Conservation (phyloP, 2,113 vertebrate genomes). For the Egretta garzetta region DNA sequence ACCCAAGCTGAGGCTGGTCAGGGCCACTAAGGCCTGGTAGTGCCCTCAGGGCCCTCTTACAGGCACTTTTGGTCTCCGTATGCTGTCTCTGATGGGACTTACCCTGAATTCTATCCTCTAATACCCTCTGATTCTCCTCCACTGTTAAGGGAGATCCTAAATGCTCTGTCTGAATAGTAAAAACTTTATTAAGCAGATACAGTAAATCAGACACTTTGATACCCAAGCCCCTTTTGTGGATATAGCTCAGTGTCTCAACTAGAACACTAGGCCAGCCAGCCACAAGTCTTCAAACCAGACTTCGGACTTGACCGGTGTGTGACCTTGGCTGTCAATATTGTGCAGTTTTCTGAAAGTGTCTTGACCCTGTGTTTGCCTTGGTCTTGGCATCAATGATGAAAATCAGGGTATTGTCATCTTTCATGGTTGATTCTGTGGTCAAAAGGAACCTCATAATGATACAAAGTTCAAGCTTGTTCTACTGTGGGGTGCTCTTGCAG, state of each 20-base stretch:
- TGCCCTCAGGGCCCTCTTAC: neutral
- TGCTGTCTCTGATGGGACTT: neutral
- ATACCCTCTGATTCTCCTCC: neutral
- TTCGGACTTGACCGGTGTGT: neutral
- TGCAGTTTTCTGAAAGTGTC: neutral
- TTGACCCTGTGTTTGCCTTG: neutral
- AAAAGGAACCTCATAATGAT: neutral
- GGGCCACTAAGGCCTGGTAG: neutral
- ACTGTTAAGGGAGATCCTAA: neutral
- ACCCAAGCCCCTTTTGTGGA: neutral
- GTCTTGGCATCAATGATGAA: neutral
- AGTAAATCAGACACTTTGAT: neutral
- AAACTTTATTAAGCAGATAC: neutral
- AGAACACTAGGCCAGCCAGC: neutral
- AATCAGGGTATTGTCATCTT: neutral
- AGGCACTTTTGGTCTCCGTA: neutral
- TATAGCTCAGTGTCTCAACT: neutral
- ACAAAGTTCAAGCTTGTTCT: neutral
- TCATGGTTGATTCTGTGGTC: neutral
- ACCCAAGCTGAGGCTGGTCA: neutral
- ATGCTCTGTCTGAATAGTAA: neutral
- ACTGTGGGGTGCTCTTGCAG: neutral
- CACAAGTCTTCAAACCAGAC: neutral
- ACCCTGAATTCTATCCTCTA: neutral
- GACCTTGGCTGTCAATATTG: neutral